phyloP scores from a whole-genome alignment of 2,797 vertebrate genomes.

The Danio kyathit region DNA sequence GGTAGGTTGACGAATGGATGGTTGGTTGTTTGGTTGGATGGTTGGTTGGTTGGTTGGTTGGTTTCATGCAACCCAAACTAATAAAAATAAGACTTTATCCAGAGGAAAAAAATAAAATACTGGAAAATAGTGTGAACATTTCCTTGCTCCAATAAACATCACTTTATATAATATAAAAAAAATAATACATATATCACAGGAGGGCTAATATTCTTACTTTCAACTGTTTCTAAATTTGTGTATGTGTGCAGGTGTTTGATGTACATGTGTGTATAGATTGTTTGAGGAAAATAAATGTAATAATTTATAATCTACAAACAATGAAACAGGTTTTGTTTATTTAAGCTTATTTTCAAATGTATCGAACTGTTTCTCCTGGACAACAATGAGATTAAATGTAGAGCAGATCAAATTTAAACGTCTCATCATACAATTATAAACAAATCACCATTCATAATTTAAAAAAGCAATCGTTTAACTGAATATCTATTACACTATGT shows the following conservation, averaged over 20 bases:
- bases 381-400: not conserved
- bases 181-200: too few species aligned
- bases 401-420: not conserved
- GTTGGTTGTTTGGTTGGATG: too few species aligned
- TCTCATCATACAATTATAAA: not conserved
- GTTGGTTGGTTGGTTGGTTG: too few species aligned
- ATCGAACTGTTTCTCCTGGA: not conserved
- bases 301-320: conserved; percentile 15
- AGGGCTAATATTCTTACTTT: too few species aligned
- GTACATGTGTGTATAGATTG: conserved; percentile 57
- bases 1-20: too few species aligned
- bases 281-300: conserved; percentile 56
- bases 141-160: too few species aligned
- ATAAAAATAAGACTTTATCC: too few species aligned
- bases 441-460: not conserved
- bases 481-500: not conserved
- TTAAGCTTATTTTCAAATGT: not conserved
- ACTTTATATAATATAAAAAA: too few species aligned
- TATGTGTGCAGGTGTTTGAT: conserved; percentile 67
- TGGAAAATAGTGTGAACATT: too few species aligned
- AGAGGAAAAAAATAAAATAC: too few species aligned
- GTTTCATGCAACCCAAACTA: too few species aligned
- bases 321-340: not conserved
- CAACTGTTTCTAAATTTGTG: too few species aligned
- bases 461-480: not conserved